A percentile compares a stretch with the other conserved stretches of the same genome.
Conservation (phyloP, 2,113 vertebrate species). For the Pyrgilauda ruficollis region DNA sequence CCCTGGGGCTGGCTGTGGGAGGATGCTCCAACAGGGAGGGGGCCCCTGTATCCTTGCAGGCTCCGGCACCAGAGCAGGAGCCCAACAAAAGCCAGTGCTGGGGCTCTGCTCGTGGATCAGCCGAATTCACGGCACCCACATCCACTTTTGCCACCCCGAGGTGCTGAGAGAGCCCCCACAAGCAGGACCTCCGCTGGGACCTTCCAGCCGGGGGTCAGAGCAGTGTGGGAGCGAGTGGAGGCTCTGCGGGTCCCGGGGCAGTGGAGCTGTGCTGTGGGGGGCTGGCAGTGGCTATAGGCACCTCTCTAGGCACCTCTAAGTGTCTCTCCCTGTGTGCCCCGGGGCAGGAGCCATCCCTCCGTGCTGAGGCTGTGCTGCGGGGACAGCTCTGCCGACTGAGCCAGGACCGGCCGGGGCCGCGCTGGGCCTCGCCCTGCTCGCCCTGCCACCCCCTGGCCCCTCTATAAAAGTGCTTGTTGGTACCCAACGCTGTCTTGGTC, state of each 20-base stretch:
- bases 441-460: not conserved
- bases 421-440: not conserved
- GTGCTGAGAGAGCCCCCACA: too few species aligned
- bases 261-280: not conserved
- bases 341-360: constrained; percentile 14
- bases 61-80: not conserved
- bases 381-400: constrained; percentile 26
- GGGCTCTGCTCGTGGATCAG: fast-evolving
- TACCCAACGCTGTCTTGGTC: constrained; percentile 16
- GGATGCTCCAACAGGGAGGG: not conserved
- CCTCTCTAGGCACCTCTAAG: not conserved
- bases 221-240: fast-evolving
- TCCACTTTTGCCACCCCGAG: not conserved
- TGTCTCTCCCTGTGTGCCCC: not conserved
- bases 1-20: too few species aligned
- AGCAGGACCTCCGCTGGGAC: not conserved
- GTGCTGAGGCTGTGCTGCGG: constrained; percentile 15
- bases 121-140: fast-evolving
- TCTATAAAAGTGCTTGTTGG: constrained; percentile 42
- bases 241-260: not conserved
- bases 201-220: not conserved
- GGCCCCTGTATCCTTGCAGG: not conserved
- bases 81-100: not conserved
- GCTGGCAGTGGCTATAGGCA: fast-evolving
- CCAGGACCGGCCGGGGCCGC: not conserved